These are phyloP conservation scores for Phthorimaea operculella DNA, from an alignment of 1,140 invertebrate species.

Conservation along the genomic window DNA sequence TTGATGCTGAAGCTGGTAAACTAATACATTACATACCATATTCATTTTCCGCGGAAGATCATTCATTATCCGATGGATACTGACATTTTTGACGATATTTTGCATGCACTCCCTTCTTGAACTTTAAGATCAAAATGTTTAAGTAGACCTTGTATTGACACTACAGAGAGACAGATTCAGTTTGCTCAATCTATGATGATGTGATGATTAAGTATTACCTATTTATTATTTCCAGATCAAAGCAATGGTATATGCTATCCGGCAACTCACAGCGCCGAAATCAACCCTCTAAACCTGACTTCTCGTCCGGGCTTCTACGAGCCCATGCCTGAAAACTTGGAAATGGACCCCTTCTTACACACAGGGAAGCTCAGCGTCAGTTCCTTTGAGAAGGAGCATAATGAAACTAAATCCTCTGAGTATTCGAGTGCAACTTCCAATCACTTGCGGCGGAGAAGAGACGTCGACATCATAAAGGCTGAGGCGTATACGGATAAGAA, in stretches of 20 bases:
- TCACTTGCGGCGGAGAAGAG: conserved; percentile 67
- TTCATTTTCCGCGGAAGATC: too few species aligned
- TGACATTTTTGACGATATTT: too few species aligned
- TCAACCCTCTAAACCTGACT: conserved; percentile 78
- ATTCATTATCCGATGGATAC: too few species aligned
- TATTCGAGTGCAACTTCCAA: conserved; percentile 34
- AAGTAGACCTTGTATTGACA: too few species aligned
- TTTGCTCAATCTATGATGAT: too few species aligned
- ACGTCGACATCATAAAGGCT: conserved; percentile 78
- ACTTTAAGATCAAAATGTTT: too few species aligned
- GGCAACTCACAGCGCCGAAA: conserved; percentile 54
- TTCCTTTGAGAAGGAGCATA: conserved; percentile 43
- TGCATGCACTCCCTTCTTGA: too few species aligned
- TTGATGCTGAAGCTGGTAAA: conserved; percentile 71
- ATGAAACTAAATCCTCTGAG: conserved; percentile 69
- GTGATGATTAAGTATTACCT: too few species aligned
- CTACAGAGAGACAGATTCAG: too few species aligned
- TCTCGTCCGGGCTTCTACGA: conserved; percentile 68
- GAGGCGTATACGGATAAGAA: conserved; percentile 77
- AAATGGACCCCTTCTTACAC: conserved; percentile 48
- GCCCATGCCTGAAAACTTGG: conserved; percentile 46
- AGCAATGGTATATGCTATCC: conserved; percentile 74
- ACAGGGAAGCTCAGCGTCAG: conserved; percentile 42
- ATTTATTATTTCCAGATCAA: conserved; percentile 49
- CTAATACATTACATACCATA: too few species aligned